Percentiles rank a stretch among this genome's conserved stretches.
These are phyloP conservation scores for Trachelus iudaicus DNA, from an alignment of 2,888 invertebrate genomes.

Conservation along the genomic window DNA sequence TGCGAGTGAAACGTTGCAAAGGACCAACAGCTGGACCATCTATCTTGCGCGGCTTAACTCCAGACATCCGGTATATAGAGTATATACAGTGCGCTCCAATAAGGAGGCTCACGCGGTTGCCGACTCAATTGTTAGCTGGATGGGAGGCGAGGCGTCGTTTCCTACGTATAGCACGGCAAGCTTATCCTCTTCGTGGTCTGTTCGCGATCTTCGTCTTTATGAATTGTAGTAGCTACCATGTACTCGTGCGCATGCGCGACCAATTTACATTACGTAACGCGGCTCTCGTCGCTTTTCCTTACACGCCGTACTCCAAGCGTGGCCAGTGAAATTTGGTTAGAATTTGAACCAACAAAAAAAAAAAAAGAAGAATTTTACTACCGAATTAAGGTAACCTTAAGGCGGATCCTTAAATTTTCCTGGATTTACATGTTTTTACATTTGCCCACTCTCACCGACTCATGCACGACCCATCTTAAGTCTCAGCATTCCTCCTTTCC, in stretches of 20 bases:
- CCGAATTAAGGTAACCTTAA: neutral
- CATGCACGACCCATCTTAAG: constrained; percentile 31
- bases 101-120: constrained; percentile 20
- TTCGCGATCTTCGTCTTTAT: neutral
- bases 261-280: neutral
- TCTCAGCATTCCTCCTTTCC: constrained; percentile 43
- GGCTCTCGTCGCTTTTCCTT: too few relatives aligned
- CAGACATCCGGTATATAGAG: constrained; percentile 14
- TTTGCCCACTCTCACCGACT: neutral
- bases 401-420: neutral
- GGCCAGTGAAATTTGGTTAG: neutral
- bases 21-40: constrained; percentile 43
- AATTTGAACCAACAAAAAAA: neutral
- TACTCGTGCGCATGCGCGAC: neutral
- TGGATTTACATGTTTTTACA: constrained; percentile 1
- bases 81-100: constrained; percentile 25
- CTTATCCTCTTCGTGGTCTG: neutral
- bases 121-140: neutral
- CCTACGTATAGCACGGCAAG: neutral
- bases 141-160: neutral
- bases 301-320: neutral
- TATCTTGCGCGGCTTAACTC: constrained; percentile 50
- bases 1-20: constrained; percentile 41
- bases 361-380: neutral
- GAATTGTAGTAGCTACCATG: neutral